Conservation (phyloP, 2,113 vertebrate genomes). For the Grantiella picta region DNA sequence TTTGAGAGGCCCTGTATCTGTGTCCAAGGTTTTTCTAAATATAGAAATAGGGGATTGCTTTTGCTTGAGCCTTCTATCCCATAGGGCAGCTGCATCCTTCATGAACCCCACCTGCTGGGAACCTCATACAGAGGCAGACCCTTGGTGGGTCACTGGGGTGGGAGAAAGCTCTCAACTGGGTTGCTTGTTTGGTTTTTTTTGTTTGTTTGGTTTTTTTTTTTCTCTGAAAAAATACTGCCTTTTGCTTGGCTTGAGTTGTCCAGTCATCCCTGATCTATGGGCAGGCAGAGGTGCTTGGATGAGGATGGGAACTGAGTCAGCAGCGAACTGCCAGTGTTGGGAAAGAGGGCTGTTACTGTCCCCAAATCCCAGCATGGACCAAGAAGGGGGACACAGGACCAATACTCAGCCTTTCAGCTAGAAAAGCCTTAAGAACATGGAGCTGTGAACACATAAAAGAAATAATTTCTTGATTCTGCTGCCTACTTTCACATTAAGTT, state of each 20-base stretch:
- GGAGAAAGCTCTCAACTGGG: neutral
- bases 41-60: neutral
- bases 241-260: neutral
- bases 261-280: accelerated
- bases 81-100: neutral
- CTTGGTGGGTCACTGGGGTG: neutral
- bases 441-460: neutral
- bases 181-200: too few relatives aligned
- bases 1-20: neutral
- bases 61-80: neutral
- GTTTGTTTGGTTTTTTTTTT: neutral
- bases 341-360: neutral
- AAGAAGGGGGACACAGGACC: neutral
- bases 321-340: neutral
- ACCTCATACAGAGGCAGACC: neutral
- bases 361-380: neutral
- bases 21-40: neutral
- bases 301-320: neutral
- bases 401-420: neutral
- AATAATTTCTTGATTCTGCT: neutral
- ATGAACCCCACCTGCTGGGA: neutral
- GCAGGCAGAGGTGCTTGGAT: neutral
- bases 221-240: neutral
- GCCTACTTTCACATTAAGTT: neutral
- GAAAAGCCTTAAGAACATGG: neutral